Evolutionary conservation across 2,797 vertebrate genomes (phyloP), one percentile per base, ranked within the genome.

Genomic region (Cyclopterus lumpus): DNA sequence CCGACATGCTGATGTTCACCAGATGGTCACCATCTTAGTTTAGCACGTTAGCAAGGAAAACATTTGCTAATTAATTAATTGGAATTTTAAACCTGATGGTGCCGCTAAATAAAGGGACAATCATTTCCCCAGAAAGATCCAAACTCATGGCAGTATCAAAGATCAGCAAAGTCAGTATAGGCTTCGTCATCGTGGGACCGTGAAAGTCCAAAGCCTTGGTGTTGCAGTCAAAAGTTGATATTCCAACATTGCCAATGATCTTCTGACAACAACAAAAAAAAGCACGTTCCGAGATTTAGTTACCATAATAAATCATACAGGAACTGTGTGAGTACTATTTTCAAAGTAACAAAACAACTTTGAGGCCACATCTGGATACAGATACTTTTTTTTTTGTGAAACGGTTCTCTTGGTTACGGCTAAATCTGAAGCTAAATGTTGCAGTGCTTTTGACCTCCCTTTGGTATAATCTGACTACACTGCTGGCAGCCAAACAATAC

Each of bases 381-480:
- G 34, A 63, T 48, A 53, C 53, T 30, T 74, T 83, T 16, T 44
- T 34, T 74, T 83, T 44, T 44, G 53, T 63, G 67, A 88, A 86
- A 75, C 9, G 44, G 72, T 73, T 89, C 73, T 87, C 82, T 83
- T 75, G 72, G 84, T 85, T 85, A 92, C 82, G 93, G 93, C n/a
- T n/a, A 91, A 94, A 93, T 92, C 87, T 91, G 92, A 93, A 85
- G 89, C 92, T 92, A 73, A 86, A 90, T 75, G 89, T 91, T 89
- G 90, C 89, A 90, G 91, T 86, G 86, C 86, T 93, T 92, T 89
- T 92, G 90, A 90, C 91, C 90, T 91, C 93, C 93, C 89, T 77
- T 86, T 92, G 91, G 92, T 92, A 91, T 93, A 93, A 93, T 94
- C 92, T 93, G 90, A 93, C 93, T 94, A 92, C 93, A 93, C 73